phyloP scores from a whole-genome alignment of 2,888 invertebrate genomes.

The Temnothorax unifasciatus region DNA sequence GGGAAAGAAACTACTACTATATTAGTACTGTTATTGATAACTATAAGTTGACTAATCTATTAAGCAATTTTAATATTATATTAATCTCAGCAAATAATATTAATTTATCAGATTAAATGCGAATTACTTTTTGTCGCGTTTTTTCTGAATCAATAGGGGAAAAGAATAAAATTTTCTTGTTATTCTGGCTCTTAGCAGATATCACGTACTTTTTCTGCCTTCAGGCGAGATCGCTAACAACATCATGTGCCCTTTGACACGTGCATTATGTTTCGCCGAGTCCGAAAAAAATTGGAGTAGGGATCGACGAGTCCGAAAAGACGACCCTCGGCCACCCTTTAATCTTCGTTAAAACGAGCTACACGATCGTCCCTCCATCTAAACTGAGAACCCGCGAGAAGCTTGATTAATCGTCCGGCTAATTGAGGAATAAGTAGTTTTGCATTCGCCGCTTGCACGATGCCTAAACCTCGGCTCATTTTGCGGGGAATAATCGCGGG shows the following conservation, averaged over 20 bases:
- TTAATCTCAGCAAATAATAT: constrained; percentile 5
- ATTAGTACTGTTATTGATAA: background rate
- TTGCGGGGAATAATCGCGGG: constrained; percentile 39
- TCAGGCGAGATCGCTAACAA: background rate
- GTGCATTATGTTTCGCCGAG: constrained; percentile 18
- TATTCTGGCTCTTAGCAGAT: background rate
- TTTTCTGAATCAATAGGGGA: background rate
- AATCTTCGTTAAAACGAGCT: constrained; percentile 76
- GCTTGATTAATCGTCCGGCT: constrained; percentile 76
- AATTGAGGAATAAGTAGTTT: constrained; percentile 77
- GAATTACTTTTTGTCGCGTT: background rate
- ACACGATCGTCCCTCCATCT: constrained; percentile 46
- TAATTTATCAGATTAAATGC: background rate
- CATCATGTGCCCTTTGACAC: background rate
- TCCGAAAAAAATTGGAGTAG: constrained; percentile 19
- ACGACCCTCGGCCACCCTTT: constrained; percentile 58
- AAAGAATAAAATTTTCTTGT: constrained; percentile 8
- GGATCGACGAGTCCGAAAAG: constrained; percentile 31
- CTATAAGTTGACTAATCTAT: background rate
- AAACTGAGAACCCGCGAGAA: constrained; percentile 49
- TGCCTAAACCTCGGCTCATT: constrained; percentile 6
- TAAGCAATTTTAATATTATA: background rate
- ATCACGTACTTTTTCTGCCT: background rate
- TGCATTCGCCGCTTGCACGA: constrained; percentile 26
- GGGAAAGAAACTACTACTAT: background rate